Base-by-base conservation (phyloP, 1,140 invertebrate species). In the Vanessa atalanta region DNA sequence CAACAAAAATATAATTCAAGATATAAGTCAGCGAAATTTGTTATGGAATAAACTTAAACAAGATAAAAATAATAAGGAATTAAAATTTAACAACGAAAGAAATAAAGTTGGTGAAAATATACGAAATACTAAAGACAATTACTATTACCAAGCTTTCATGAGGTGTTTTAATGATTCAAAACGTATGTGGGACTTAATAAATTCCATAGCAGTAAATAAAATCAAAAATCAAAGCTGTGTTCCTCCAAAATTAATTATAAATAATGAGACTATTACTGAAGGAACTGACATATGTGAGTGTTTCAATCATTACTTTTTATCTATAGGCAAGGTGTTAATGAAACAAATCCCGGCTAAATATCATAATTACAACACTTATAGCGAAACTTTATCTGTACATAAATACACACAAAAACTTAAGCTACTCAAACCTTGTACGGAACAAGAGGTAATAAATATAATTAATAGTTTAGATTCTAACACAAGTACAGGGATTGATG, bases 301-400 rank as follows among this genome's bases (percentile, higher is more conserved):
- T 65, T 65, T 65, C 64, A 65, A 65, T 65, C 64, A 65, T 48
- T 65, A 65, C 64, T 65, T 65, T 48, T 65, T 65, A 65, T 50
- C 47, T 65, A 65, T 65, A 61, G 60, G 50, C 50, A 51, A 51
- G 50, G 60, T 61, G 31, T 61, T 61, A 61, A 61, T 61, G 60
- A 37, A 61, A 61, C 60, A 61, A 51, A 51, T 51, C 50, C 50
- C 50, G 50, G 50, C 50, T n/a, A 51, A 51, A 51, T 51, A 51
- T 51, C 50, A 51, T 51, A 51, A 51, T 51, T 51, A 51, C 50
- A 51, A 14, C 50, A 51, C 50, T 51, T 51, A 51, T n/a, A 51
- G 50, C 50, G 50, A 51, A 51, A 51, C 50, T n/a, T 51, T 51
- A 51, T 51, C 50, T 14, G 1, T 51, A 51, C 50, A 51, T 51